Base-by-base conservation (phyloP, 2,888 invertebrate species). In the Sarcophaga carnaria region DNA sequence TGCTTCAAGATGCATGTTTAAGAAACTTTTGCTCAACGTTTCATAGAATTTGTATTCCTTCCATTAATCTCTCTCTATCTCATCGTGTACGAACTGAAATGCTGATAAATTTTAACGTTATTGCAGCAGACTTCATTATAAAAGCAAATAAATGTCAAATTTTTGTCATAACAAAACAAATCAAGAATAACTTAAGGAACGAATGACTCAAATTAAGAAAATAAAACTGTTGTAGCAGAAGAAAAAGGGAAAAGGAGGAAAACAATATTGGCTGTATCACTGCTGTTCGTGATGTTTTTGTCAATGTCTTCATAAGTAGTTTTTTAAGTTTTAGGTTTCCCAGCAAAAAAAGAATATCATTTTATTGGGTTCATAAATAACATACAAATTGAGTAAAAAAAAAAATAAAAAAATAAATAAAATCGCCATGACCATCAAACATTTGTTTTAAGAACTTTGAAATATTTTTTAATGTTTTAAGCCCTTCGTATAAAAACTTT, bases 141-240 rank as follows among this genome's bases (percentile, higher is more conserved):
- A 25, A 60, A 45, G 60, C 47, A 45, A 59, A 78, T 78, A 45
- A 69, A 67, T 78, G 69, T 78, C 69, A 78, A 62, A 76, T 76
- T 66, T 59, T 11, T 66, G 76, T 66, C 76, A 76, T 76, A 64
- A 66, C 22, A 78, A 37, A 67, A 62, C 62, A 78, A 78, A 69
- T 78, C 69, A 60, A 62, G 47, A 69, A 60, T 45, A 67, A 45
- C 60, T 62, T 3, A 37, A 54, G 45, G 45, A 67, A 12, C 54
- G 25, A 37, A 60, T 47, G 27, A 27, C 27, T 27, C 62, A 69
- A 78, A 62, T 78, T 49, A 47, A 62, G 47, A 49, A 27, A 10
- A 54, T 47, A 0, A 27, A 69, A 45, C 60, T 45, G 62, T 0
- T 0, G 25, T 14, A 63, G 4, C 17, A 59, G n/a, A 10, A 37